Evolutionary conservation across 1,140 invertebrate species (phyloP).

Genomic region (Reticulitermes speratus): DNA sequence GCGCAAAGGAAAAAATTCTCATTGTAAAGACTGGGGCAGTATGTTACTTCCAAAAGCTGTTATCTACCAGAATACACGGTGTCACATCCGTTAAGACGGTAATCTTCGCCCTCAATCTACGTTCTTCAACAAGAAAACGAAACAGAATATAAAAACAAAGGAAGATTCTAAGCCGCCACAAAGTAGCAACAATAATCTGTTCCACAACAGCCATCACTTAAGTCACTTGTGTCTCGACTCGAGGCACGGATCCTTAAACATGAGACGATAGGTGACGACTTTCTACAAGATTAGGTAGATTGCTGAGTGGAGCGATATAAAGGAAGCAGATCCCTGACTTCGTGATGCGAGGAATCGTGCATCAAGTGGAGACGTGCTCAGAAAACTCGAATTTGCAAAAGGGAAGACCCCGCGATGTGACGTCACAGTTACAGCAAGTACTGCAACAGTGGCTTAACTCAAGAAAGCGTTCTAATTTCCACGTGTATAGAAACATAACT

Average conservation of each 20-base stretch:
- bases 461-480: background rate
- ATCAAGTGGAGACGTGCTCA: constrained; percentile 11
- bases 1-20: too few relatives aligned
- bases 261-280: background rate
- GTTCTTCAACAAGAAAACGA: too few relatives aligned
- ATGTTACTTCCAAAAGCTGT: too few relatives aligned
- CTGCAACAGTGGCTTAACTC: background rate
- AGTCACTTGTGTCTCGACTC: background rate
- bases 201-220: background rate
- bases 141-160: background rate
- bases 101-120: too few relatives aligned
- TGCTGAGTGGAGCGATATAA: background rate
- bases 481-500: too few relatives aligned
- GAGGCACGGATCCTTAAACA: background rate
- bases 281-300: constrained; percentile 5
- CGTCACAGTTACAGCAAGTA: background rate
- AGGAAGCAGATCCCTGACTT: background rate
- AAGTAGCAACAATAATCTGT: background rate
- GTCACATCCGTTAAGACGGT: too few relatives aligned
- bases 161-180: background rate
- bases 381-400: background rate
- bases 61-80: too few relatives aligned
- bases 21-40: too few relatives aligned
- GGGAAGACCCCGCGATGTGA: background rate
- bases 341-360: background rate